These are phyloP conservation scores for Macrochelys suwanniensis DNA, from an alignment of 2,797 vertebrate species.

Conservation along the genomic window DNA sequence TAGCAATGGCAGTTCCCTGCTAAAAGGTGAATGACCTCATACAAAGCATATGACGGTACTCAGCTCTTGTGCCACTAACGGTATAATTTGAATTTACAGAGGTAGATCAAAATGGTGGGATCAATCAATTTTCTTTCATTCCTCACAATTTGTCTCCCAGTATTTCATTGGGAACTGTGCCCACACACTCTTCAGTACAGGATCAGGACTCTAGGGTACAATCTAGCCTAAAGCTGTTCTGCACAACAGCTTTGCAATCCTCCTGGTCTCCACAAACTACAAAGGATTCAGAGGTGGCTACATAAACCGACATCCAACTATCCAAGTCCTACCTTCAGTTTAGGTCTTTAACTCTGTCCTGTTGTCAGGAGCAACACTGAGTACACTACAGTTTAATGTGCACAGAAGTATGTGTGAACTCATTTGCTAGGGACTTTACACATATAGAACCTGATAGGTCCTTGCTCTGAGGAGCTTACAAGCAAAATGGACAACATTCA, in stretches of 20 bases:
- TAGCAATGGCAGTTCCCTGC: neutral
- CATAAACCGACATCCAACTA: neutral
- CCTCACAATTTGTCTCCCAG: neutral
- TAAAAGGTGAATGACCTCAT: neutral
- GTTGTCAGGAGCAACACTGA: neutral
- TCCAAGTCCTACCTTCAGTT: neutral
- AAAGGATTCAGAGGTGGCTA: neutral
- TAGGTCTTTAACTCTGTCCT: neutral
- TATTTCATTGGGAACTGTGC: neutral
- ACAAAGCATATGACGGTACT: rapidly evolving
- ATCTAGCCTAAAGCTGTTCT: too few species aligned
- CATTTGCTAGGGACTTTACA: neutral
- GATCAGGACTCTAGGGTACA: neutral
- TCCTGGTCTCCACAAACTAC: neutral
- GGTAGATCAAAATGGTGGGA: neutral
- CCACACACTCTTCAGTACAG: neutral
- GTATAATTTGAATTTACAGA: neutral
- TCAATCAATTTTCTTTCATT: neutral
- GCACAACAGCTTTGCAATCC: too few species aligned
- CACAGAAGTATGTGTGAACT: neutral
- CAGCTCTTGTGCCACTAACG: neutral
- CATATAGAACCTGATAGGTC: neutral
- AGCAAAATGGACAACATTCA: rapidly evolving
- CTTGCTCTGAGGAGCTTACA: neutral
- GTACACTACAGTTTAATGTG: rapidly evolving